These are phyloP conservation scores for Scylla paramamosain DNA, from an alignment of 1,140 invertebrate genomes.

Conservation along the genomic window DNA sequence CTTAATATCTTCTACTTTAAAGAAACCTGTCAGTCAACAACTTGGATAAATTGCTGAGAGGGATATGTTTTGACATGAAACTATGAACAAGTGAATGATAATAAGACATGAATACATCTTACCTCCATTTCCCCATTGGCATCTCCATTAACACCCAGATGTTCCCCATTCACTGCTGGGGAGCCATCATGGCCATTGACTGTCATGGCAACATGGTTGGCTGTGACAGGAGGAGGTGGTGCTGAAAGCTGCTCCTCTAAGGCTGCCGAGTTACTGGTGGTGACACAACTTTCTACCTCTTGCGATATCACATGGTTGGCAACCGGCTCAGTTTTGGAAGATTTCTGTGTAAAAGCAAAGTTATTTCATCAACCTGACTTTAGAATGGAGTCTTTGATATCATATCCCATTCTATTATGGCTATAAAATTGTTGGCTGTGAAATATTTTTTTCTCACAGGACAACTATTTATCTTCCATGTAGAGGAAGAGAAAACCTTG, in stretches of 20 bases:
- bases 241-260: background rate
- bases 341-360: slow-evolving; percentile 29
- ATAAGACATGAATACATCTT: background rate
- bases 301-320: slow-evolving; percentile 60
- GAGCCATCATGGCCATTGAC: slow-evolving; percentile 53
- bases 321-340: slow-evolving; percentile 58
- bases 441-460: background rate
- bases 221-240: slow-evolving; percentile 19
- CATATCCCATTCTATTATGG: no score
- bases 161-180: slow-evolving; percentile 62
- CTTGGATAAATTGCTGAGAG: no score
- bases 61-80: no score
- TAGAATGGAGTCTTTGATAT: no score
- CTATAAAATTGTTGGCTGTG: background rate
- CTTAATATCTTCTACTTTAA: no score
- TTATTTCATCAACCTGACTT: background rate
- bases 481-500: no score
- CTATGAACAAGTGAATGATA: no score
- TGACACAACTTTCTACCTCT: background rate
- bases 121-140: slow-evolving; percentile 70
- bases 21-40: no score
- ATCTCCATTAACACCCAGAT: slow-evolving; percentile 63
- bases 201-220: slow-evolving; percentile 59
- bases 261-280: background rate
- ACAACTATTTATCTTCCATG: no score